Percentiles rank a stretch among this genome's conserved stretches.
These are phyloP conservation scores for Apamea monoglypha DNA, from an alignment of 2,888 invertebrate species.

Conservation along the genomic window DNA sequence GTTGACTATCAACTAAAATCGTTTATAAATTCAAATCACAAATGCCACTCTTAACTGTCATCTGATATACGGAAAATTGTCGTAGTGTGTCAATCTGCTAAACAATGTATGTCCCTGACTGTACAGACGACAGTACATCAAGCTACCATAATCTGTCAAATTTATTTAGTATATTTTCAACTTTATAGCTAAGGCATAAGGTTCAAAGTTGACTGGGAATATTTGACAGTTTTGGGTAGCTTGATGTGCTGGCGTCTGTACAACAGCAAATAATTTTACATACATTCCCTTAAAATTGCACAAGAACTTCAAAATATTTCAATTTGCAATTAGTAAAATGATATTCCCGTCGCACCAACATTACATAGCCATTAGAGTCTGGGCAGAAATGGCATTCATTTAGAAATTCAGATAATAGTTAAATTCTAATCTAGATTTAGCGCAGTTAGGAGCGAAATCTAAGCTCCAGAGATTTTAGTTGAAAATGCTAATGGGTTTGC, in stretches of 20 bases:
- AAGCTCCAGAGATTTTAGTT: conserved; percentile 51
- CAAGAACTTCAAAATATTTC: conserved; percentile 55
- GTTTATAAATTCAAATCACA: background rate
- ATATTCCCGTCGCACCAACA: conserved; percentile 45
- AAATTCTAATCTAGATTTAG: conserved; percentile 60
- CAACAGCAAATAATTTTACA: background rate
- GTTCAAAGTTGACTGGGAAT: no score
- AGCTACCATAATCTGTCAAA: no score
- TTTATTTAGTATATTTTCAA: no score
- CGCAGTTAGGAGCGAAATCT: conserved; percentile 42
- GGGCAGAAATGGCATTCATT: conserved; percentile 51
- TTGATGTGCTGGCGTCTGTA: no score
- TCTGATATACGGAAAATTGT: background rate
- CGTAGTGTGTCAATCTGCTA: background rate
- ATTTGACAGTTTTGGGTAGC: no score
- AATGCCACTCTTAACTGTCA: background rate
- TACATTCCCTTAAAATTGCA: conserved; percentile 8
- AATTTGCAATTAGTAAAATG: conserved; percentile 64
- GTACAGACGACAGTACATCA: no score
- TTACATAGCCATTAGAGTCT: conserved; percentile 43
- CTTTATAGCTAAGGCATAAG: no score
- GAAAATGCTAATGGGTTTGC: conserved; percentile 45
- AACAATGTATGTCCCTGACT: background rate
- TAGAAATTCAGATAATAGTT: conserved; percentile 56
- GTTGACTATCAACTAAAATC: background rate